Evolutionary conservation across 2,797 vertebrate species (phyloP).

Genomic region (Anableps anableps): DNA sequence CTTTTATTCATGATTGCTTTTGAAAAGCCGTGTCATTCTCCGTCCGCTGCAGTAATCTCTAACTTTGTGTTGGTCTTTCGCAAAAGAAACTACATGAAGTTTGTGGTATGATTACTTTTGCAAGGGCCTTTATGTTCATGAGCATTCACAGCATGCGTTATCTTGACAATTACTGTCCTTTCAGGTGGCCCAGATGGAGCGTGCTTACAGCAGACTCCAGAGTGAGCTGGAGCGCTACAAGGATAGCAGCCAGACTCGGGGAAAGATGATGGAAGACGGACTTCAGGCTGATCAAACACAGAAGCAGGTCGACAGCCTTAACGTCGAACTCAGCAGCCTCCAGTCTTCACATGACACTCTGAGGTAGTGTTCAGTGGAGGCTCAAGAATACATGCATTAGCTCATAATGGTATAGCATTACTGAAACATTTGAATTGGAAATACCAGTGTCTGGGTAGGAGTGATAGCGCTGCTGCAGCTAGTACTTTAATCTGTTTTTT

Average conservation of each 20-base stretch:
- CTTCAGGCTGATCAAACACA: constrained; percentile 77
- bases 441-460: constrained; percentile 7
- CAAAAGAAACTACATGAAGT: not conserved
- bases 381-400: constrained; percentile 44
- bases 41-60: not conserved
- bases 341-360: constrained; percentile 78
- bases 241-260: constrained; percentile 64
- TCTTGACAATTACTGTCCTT: not conserved
- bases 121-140: not conserved
- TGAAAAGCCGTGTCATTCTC: not conserved
- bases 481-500: not conserved
- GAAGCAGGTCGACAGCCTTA: constrained; percentile 71
- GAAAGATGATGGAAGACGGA: constrained; percentile 76
- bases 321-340: constrained; percentile 75
- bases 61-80: not conserved
- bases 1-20: too few species aligned
- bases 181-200: constrained; percentile 82
- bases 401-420: not conserved
- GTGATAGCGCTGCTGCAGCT: not conserved
- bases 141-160: not conserved
- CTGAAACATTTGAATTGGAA: constrained; percentile 5
- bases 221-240: constrained; percentile 65
- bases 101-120: not conserved
- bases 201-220: constrained; percentile 72
- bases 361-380: constrained; percentile 74